Evolutionary conservation across 1,140 invertebrate genomes (phyloP).

Genomic region (Bombus waltoni): DNA sequence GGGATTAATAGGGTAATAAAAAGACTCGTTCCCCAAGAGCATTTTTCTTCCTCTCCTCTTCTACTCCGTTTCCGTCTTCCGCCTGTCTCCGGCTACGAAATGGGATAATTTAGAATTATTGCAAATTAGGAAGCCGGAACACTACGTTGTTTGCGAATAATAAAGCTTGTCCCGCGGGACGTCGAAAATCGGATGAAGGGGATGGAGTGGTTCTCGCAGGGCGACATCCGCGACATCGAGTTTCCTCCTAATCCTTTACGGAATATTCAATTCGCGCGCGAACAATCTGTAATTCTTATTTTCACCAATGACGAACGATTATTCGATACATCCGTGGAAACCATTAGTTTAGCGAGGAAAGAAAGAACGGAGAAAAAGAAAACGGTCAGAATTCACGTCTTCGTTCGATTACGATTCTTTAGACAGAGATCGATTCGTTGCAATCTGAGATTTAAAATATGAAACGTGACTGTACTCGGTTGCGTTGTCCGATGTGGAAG

Average conservation of each 20-base stretch:
- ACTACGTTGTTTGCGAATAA: constrained; percentile 71
- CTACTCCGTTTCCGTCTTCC: constrained; percentile 62
- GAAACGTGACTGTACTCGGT: too few species aligned
- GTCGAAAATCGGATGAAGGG: constrained; percentile 59
- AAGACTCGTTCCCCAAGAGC: constrained; percentile 69
- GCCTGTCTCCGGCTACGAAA: constrained; percentile 64
- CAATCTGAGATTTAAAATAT: too few species aligned
- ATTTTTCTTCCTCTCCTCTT: constrained; percentile 69
- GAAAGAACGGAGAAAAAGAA: neutral
- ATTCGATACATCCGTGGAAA: neutral
- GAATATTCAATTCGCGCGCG: constrained; percentile 2
- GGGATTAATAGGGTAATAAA: constrained; percentile 81
- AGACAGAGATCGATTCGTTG: neutral
- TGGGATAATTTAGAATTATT: constrained; percentile 76
- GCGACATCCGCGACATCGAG: constrained; percentile 13
- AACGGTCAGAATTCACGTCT: too few species aligned
- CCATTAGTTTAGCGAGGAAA: neutral
- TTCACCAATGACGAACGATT: neutral
- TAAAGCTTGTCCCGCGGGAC: constrained; percentile 65
- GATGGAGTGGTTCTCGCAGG: constrained; percentile 23
- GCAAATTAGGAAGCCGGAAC: constrained; percentile 70
- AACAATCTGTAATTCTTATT: neutral
- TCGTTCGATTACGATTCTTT: neutral
- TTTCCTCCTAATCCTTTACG: neutral
- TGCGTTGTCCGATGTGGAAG: too few species aligned